These are phyloP conservation scores for Spisula solida DNA, from an alignment of 2,888 invertebrate genomes.

Conservation along the genomic window DNA sequence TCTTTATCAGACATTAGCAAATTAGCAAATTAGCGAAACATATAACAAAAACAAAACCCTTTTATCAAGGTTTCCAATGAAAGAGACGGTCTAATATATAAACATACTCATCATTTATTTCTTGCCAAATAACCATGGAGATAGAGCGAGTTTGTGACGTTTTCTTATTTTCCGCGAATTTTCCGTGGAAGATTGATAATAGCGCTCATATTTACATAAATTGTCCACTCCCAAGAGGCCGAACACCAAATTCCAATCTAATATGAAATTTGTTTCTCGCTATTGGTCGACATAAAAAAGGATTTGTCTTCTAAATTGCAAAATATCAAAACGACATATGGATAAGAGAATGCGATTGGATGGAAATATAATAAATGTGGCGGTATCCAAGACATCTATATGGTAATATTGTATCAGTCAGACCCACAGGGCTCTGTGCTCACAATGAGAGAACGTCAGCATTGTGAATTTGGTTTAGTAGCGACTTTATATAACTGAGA, in stretches of 20 bases:
- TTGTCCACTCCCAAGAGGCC: conserved; percentile 42
- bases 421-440: conserved; percentile 49
- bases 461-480: too few species aligned
- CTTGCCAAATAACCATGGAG: neutral
- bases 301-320: conserved; percentile 66
- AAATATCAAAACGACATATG: conserved; percentile 68
- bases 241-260: conserved; percentile 44
- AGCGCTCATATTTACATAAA: conserved; percentile 65
- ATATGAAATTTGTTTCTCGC: conserved; percentile 60
- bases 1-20: too few species aligned
- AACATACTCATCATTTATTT: neutral
- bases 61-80: too few species aligned
- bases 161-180: neutral
- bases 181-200: conserved; percentile 16
- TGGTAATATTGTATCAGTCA: conserved; percentile 60
- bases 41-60: too few species aligned
- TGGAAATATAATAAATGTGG: conserved; percentile 72
- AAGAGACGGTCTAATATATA: neutral
- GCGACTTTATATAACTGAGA: too few species aligned
- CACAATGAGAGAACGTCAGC: too few species aligned
- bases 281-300: conserved; percentile 60
- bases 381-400: conserved; percentile 67
- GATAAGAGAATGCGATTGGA: conserved; percentile 63
- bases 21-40: too few species aligned
- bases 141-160: neutral